A percentile compares a stretch with the other conserved stretches of the same genome.
Conservation (phyloP, 2,888 invertebrate species). For the Notodonta dromedarius region DNA sequence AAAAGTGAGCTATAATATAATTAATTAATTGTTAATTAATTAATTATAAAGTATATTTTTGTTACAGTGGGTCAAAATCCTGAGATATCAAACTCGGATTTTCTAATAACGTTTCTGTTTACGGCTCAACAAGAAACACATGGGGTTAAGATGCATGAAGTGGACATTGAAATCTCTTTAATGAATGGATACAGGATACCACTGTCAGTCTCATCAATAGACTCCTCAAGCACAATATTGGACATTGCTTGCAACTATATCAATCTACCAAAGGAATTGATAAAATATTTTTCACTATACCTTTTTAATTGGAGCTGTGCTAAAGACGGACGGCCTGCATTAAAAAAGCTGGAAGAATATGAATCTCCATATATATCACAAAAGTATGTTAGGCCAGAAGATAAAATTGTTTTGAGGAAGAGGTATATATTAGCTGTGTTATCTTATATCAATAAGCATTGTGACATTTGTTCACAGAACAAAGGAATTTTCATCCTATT, state of each 20-base stretch:
- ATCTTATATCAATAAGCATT: conserved; percentile 6
- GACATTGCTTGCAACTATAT: conserved; percentile 92
- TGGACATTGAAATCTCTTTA: conserved; percentile 91
- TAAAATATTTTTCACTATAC: conserved; percentile 95
- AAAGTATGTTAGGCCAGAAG: conserved; percentile 88
- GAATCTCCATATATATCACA: conserved; percentile 98
- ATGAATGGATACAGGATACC: conserved; percentile 95
- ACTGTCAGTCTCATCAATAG: conserved; percentile 91
- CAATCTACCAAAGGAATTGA: conserved; percentile 90
- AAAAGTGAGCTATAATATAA: too few relatives aligned
- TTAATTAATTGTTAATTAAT: too few relatives aligned
- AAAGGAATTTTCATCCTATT: conserved; percentile 10
- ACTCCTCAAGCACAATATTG: conserved; percentile 92
- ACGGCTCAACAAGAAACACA: conserved; percentile 96
- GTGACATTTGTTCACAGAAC: neutral
- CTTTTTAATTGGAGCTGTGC: conserved; percentile 91
- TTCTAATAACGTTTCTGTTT: conserved; percentile 93
- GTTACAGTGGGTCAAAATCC: conserved; percentile 94
- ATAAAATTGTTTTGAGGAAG: conserved; percentile 94
- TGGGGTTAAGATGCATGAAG: conserved; percentile 87
- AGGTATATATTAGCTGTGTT: conserved; percentile 78
- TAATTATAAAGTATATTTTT: conserved; percentile 18
- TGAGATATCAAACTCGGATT: conserved; percentile 89
- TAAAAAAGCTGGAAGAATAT: conserved; percentile 97
- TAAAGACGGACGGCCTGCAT: conserved; percentile 88